These are phyloP conservation scores for Toxotes chatareus DNA, from an alignment of 2,113 vertebrate genomes.

Conservation along the genomic window DNA sequence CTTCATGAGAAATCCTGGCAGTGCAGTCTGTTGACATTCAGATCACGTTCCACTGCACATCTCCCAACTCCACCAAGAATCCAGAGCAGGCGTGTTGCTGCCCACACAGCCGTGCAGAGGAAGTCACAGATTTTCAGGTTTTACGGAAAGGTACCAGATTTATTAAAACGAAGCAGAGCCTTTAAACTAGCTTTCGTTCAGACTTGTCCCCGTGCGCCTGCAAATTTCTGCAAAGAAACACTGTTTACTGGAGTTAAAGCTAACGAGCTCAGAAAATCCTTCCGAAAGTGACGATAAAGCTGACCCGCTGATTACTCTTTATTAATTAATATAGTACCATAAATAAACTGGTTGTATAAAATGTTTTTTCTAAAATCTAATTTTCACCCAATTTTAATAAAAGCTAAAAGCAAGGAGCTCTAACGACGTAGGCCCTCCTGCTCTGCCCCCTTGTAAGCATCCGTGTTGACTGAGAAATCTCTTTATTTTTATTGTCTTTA, in stretches of 20 bases:
- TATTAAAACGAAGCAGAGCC: not conserved
- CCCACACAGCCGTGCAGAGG: not conserved
- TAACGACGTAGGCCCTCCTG: not conserved
- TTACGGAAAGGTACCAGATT: not conserved
- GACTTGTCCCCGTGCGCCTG: not conserved
- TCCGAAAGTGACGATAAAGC: not conserved
- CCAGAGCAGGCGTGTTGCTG: constrained; percentile 53
- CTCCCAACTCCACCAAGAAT: constrained; percentile 45
- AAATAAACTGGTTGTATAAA: not conserved
- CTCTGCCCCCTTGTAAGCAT: not conserved
- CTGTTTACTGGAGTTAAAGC: constrained; percentile 24
- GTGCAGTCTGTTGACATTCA: constrained; percentile 51
- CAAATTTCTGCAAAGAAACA: constrained; percentile 4
- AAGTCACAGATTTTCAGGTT: constrained; percentile 7
- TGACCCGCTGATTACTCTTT: not conserved
- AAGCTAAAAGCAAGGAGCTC: not conserved
- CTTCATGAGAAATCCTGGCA: constrained; percentile 24
- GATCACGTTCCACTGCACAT: constrained; percentile 66
- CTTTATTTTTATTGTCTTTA: constrained; percentile 25
- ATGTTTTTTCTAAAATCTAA: not conserved
- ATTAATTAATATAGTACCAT: not conserved
- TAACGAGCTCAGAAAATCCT: constrained; percentile 43
- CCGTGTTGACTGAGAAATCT: not conserved
- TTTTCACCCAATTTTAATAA: constrained; percentile 11
- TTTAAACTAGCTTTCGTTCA: not conserved